Conservation (phyloP, 2,113 vertebrate species). For the Pseudorasbora parva region DNA sequence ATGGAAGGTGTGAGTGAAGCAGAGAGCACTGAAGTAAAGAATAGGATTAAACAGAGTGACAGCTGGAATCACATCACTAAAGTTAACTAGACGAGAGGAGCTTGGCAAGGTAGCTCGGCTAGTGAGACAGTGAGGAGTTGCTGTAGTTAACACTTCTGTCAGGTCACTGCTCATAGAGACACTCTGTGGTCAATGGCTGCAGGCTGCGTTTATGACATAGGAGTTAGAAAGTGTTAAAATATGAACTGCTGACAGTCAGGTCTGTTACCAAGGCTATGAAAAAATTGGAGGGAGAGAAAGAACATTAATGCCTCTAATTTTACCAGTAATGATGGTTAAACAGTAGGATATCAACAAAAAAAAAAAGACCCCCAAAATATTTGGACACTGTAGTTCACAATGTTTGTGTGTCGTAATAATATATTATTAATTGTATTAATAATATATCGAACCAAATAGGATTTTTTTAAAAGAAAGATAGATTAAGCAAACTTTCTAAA, state of each 20-base stretch:
- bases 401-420: not conserved
- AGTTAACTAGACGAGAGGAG: conserved; percentile 20
- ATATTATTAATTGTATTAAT: not conserved
- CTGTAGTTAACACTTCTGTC: conserved; percentile 7
- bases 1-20: conserved; percentile 30
- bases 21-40: conserved; percentile 10
- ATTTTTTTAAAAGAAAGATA: not conserved
- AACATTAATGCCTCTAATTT: not conserved
- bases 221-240: conserved; percentile 23
- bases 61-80: conserved; percentile 20
- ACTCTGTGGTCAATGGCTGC: conserved; percentile 17
- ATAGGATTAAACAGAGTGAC: conserved; percentile 21
- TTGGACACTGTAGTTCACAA: not conserved
- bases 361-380: not conserved
- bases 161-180: conserved; percentile 2
- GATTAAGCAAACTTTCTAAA: not conserved
- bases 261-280: not conserved
- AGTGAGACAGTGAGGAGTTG: conserved; percentile 16
- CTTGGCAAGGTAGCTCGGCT: not conserved
- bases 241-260: not conserved
- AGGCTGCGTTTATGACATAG: not conserved
- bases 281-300: not conserved
- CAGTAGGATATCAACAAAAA: not conserved
- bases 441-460: not conserved
- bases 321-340: not conserved